Percentiles rank a stretch among this genome's conserved stretches.
These are phyloP conservation scores for Mastomys coucha DNA, from an alignment of 2,113 vertebrate species.

Conservation along the genomic window DNA sequence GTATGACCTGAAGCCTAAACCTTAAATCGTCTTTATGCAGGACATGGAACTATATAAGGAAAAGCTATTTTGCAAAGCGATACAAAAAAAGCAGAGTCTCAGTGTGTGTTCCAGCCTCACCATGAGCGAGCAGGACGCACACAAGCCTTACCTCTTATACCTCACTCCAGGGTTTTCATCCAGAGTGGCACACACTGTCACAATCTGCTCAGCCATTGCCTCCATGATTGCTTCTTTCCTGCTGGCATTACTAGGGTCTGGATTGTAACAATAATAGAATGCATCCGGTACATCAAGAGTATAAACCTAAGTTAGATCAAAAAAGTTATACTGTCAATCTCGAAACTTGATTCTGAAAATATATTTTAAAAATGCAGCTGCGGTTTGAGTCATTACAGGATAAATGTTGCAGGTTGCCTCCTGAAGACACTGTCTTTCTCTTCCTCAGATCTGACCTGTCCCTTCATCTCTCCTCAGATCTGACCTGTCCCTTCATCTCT, in stretches of 20 bases:
- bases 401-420: constrained; percentile 31
- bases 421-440: constrained; percentile 28
- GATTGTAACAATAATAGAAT: constrained; percentile 94
- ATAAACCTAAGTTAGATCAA: constrained; percentile 91
- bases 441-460: constrained; percentile 36
- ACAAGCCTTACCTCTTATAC: constrained; percentile 91
- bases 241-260: constrained; percentile 85
- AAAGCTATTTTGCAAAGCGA: neutral
- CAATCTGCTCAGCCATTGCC: constrained; percentile 94
- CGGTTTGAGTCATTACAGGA: constrained; percentile 8
- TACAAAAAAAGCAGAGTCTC: neutral
- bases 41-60: neutral
- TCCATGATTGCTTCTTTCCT: constrained; percentile 90
- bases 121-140: neutral
- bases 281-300: constrained; percentile 93
- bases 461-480: constrained; percentile 38
- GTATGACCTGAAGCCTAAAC: neutral
- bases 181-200: constrained; percentile 95
- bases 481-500: constrained; percentile 39
- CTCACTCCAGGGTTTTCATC: constrained; percentile 97
- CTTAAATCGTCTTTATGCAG: neutral
- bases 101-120: neutral
- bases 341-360: constrained; percentile 32
- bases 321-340: constrained; percentile 58
- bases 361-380: neutral